Percentiles rank a stretch among this genome's conserved stretches.
Evolutionary conservation across 92 coral and sea anemone species (phyloP).

Genomic region (Epizoanthus rinbou): DNA sequence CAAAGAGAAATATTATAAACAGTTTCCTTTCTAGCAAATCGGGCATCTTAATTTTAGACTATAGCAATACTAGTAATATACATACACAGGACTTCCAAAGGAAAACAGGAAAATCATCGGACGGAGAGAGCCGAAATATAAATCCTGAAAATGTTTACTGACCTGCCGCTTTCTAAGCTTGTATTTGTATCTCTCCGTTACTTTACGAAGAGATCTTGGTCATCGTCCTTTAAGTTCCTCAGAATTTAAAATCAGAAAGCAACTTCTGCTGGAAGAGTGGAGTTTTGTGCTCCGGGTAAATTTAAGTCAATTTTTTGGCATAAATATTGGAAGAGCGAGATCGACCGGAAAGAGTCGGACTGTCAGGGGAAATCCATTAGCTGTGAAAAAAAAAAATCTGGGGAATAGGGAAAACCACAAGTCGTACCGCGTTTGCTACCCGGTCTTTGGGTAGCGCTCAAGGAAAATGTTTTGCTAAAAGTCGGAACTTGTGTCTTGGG

Average conservation of each 20-base stretch:
- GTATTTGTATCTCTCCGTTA: too few species aligned
- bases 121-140: neutral
- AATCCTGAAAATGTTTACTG: neutral
- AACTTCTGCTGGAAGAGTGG: neutral
- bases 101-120: neutral
- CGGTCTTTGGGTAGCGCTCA: neutral
- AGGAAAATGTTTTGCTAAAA: neutral
- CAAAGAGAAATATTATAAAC: neutral
- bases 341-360: conserved; percentile 34
- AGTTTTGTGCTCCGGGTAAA: neutral
- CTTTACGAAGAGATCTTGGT: neutral
- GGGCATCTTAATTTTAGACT: neutral
- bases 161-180: neutral
- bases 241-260: neutral
- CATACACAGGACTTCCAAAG: too few species aligned
- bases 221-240: neutral
- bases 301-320: neutral
- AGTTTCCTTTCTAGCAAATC: neutral
- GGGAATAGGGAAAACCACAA: conserved; percentile 8
- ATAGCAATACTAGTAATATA: too few species aligned
- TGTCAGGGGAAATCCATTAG: conserved; percentile 36
- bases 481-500: too few species aligned
- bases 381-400: conserved; percentile 2
- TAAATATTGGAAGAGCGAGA: neutral
- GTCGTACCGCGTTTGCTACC: neutral